Evolutionary conservation across 2,888 invertebrate genomes (phyloP).

Genomic region (Colostygia pectinataria): DNA sequence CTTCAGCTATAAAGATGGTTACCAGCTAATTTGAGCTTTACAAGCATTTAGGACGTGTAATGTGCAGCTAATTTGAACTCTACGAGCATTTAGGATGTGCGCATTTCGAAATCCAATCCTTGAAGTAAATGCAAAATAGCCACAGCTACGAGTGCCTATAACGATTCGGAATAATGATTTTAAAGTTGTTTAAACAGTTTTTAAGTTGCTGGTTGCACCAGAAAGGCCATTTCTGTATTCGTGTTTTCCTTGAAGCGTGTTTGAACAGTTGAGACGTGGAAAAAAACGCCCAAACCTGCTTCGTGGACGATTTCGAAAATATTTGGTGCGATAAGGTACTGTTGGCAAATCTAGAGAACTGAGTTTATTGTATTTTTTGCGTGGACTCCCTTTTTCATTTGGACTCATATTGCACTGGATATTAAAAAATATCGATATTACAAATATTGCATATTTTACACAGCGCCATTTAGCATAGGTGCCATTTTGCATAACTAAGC

Average conservation of each 20-base stretch:
- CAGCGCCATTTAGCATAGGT: too few species aligned
- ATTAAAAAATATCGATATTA: too few species aligned
- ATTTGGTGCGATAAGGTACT: constrained; percentile 67
- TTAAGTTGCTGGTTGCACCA: constrained; percentile 21
- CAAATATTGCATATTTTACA: too few species aligned
- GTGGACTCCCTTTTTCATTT: too few species aligned
- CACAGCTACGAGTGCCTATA: not conserved
- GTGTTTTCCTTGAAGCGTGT: constrained; percentile 75
- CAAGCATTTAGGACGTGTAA: too few species aligned
- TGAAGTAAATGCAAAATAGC: not conserved
- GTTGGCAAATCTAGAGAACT: too few species aligned
- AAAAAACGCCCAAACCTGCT: constrained; percentile 74
- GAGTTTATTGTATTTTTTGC: too few species aligned
- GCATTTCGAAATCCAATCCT: not conserved
- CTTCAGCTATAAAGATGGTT: too few species aligned
- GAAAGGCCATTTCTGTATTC: constrained; percentile 53
- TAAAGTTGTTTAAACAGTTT: constrained; percentile 24
- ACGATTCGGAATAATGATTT: constrained; percentile 25
- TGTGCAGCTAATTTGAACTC: too few species aligned
- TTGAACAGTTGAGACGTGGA: constrained; percentile 74
- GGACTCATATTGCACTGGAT: too few species aligned
- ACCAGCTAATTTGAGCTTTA: too few species aligned
- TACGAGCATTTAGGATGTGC: not conserved
- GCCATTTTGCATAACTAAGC: too few species aligned
- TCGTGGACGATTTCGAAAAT: constrained; percentile 73